Percentiles rank a stretch among this genome's conserved stretches.
Evolutionary conservation across 2,113 vertebrate genomes (phyloP).

Genomic region (Caretta caretta): DNA sequence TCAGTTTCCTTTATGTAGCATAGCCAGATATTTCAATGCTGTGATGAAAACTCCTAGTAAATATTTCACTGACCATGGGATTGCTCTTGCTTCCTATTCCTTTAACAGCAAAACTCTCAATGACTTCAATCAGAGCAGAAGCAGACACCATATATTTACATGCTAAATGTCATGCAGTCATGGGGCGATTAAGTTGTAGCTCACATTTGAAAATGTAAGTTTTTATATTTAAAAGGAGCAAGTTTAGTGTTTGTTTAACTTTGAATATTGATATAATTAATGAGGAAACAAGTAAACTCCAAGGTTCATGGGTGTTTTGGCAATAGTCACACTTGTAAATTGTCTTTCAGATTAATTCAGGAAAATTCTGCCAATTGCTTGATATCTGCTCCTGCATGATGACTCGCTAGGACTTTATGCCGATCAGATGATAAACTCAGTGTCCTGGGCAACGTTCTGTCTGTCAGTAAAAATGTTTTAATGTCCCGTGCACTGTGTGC

Average conservation of each 20-base stretch:
- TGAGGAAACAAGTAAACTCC: not conserved
- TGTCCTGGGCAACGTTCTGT: not conserved
- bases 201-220: not conserved
- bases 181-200: not conserved
- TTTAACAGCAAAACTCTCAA: not conserved
- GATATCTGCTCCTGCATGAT: rapidly evolving
- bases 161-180: not conserved
- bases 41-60: not conserved
- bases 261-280: not conserved
- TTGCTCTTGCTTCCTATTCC: slow-evolving; percentile 4
- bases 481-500: not conserved
- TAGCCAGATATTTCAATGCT: not conserved
- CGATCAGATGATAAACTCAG: not conserved
- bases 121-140: not conserved
- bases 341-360: not conserved
- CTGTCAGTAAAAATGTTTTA: not conserved
- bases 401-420: not conserved
- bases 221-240: not conserved
- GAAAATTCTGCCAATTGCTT: not conserved
- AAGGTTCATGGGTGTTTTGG: not conserved
- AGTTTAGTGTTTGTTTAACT: not conserved
- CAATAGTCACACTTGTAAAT: not conserved
- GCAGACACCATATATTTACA: not conserved
- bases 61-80: not conserved
- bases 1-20: not conserved